These are phyloP conservation scores for Malurus melanocephalus DNA, from an alignment of 2,113 vertebrate species.

Conservation along the genomic window DNA sequence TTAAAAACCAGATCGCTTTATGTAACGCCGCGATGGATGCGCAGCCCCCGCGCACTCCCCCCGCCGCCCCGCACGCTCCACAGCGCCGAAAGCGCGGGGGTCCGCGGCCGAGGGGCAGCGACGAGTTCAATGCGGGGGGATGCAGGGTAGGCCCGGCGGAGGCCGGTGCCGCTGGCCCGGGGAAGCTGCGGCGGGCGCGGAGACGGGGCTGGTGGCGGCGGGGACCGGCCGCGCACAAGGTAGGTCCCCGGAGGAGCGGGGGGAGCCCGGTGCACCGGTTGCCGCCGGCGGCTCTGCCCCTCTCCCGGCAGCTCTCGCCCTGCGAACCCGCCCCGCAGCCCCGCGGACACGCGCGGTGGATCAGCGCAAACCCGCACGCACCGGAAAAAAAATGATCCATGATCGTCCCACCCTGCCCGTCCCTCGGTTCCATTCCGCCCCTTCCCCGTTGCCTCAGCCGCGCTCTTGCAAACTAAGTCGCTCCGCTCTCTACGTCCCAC, in stretches of 20 bases:
- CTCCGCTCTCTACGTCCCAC: background rate
- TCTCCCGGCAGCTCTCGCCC: conserved; percentile 18
- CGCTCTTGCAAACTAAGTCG: conserved; percentile 18
- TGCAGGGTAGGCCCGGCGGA: conserved; percentile 25
- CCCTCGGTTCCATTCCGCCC: conserved; percentile 62
- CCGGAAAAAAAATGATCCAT: background rate
- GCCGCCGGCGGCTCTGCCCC: background rate
- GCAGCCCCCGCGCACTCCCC: background rate
- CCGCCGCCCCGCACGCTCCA: background rate
- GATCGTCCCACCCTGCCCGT: conserved; percentile 52
- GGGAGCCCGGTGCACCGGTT: conserved; percentile 17
- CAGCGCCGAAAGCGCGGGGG: background rate
- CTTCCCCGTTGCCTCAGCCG: conserved; percentile 11
- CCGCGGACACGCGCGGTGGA: conserved; percentile 38
- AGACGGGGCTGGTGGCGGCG: background rate
- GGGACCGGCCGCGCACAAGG: background rate
- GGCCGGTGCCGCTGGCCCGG: conserved; percentile 16
- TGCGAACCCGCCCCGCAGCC: conserved; percentile 48
- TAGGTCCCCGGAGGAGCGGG: conserved; percentile 4
- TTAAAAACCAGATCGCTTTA: conserved; percentile 58
- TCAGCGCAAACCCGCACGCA: conserved; percentile 10
- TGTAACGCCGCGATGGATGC: conserved; percentile 42
- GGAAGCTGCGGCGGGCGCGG: conserved; percentile 7
- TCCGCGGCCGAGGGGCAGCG: background rate
- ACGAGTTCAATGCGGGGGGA: background rate